Percentiles rank a stretch among this genome's conserved stretches.
Evolutionary conservation across 2,797 vertebrate species (phyloP).

Genomic region (Rallus crepitans): DNA sequence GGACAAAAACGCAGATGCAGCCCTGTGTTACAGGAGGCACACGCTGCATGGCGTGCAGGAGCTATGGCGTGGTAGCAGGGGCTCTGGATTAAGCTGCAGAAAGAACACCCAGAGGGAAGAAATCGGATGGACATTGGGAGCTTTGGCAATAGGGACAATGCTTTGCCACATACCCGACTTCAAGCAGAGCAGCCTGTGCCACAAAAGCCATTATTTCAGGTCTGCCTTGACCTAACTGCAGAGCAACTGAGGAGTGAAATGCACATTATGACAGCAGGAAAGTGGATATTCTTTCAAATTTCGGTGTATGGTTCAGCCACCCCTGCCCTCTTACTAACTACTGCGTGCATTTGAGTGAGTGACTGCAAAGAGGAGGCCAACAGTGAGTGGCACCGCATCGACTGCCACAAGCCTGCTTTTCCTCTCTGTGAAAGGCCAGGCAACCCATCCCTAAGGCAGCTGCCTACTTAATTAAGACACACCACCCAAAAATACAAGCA

Average conservation of each 20-base stretch:
- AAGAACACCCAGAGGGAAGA: fast-evolving
- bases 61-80: fast-evolving
- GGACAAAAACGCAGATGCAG: background rate
- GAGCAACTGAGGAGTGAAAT: background rate
- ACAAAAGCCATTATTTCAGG: background rate
- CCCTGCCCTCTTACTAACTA: background rate
- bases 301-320: background rate
- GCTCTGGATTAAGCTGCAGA: background rate
- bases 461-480: background rate
- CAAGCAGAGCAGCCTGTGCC: background rate
- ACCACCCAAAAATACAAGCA: background rate
- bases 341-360: background rate
- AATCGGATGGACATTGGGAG: background rate
- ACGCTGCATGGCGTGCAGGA: background rate
- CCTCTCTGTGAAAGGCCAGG: background rate
- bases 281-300: background rate
- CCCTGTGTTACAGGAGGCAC: background rate
- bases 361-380: background rate
- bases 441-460: background rate
- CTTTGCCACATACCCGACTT: background rate
- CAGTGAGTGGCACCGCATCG: fast-evolving
- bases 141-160: background rate
- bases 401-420: fast-evolving
- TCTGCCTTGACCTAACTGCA: background rate
- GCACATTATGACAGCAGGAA: background rate